Evolutionary conservation across 2,888 invertebrate species (phyloP).

Genomic region (Aphrophora alni): DNA sequence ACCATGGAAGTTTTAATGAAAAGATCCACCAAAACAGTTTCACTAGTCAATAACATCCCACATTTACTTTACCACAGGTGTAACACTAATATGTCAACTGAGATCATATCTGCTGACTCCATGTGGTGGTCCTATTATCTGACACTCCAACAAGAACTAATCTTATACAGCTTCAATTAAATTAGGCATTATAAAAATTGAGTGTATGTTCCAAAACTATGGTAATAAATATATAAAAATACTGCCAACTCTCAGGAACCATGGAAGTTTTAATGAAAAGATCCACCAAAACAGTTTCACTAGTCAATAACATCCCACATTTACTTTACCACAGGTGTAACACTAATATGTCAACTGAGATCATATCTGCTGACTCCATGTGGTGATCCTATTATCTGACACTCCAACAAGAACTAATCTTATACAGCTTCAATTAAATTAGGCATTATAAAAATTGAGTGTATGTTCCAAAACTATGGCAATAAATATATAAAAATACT

Average conservation of each 20-base stretch:
- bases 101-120: conserved; percentile 6
- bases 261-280: not conserved
- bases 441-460: not conserved
- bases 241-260: not conserved
- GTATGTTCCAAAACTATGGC: not conserved
- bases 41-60: too few relatives aligned
- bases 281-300: not conserved
- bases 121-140: not conserved
- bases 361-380: not conserved
- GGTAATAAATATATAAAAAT: not conserved
- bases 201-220: not conserved
- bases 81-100: not conserved
- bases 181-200: too few relatives aligned
- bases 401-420: too few relatives aligned
- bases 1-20: not conserved
- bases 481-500: not conserved
- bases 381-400: too few relatives aligned
- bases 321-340: not conserved
- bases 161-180: too few relatives aligned
- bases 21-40: too few relatives aligned
- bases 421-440: too few relatives aligned
- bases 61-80: not conserved
- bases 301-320: not conserved
- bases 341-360: not conserved
- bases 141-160: too few relatives aligned